These are phyloP conservation scores for Chloroclystis v-ata DNA, from an alignment of 2,888 invertebrate genomes.

Conservation along the genomic window DNA sequence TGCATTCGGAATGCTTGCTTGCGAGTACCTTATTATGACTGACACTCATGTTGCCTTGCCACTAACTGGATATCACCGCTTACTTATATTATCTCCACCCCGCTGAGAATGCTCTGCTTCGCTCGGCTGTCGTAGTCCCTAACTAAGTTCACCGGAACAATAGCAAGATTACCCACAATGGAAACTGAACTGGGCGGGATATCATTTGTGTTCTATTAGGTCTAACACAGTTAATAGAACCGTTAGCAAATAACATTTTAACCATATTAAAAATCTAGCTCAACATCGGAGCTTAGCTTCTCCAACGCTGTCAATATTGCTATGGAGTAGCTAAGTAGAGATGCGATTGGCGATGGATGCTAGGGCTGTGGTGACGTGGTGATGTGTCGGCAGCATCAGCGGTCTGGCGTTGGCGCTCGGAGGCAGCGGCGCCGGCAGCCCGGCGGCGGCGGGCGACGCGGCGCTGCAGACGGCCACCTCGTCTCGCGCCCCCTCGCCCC, in stretches of 20 bases:
- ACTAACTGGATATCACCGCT: slow-evolving; percentile 75
- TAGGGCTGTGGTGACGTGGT: slow-evolving; percentile 76
- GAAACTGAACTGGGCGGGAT: slow-evolving; percentile 57
- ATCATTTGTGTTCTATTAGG: slow-evolving; percentile 38
- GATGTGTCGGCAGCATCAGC: slow-evolving; percentile 78
- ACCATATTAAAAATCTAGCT: slow-evolving; percentile 42
- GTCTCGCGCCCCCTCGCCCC: slow-evolving; percentile 68
- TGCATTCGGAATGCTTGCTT: slow-evolving; percentile 66
- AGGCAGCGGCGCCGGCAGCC: slow-evolving; percentile 68
- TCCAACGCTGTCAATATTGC: slow-evolving; percentile 45
- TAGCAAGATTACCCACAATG: slow-evolving; percentile 29
- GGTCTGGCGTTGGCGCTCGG: slow-evolving; percentile 78
- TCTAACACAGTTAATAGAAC: slow-evolving; percentile 36
- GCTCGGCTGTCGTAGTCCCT: slow-evolving; percentile 58
- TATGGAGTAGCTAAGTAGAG: slow-evolving; percentile 66
- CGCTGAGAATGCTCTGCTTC: slow-evolving; percentile 77
- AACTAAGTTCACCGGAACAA: slow-evolving; percentile 35
- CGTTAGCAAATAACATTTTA: slow-evolving; percentile 32
- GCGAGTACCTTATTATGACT: slow-evolving; percentile 55
- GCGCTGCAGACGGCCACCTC: slow-evolving; percentile 65
- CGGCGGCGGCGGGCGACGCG: slow-evolving; percentile 48
- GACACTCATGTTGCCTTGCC: slow-evolving; percentile 72
- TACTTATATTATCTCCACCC: slow-evolving; percentile 68
- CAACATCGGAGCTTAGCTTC: slow-evolving; percentile 60
- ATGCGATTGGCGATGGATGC: slow-evolving; percentile 43